Percentiles rank a stretch among this genome's conserved stretches.
phyloP scores from a whole-genome alignment of 2,113 vertebrate genomes.

The Hippocampus zosterae region DNA sequence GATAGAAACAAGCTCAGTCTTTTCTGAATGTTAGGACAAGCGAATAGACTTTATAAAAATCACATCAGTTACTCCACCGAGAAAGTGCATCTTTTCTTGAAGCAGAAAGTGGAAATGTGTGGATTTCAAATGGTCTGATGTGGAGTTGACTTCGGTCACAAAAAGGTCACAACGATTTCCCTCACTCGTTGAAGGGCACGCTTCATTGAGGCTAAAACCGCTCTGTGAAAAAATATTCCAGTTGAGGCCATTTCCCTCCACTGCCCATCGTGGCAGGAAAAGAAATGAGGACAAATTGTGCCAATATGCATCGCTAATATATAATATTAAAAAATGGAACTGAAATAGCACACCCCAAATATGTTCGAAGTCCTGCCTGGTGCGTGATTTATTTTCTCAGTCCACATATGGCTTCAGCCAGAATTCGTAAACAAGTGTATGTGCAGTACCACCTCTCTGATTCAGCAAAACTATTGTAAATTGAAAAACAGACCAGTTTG shows the following conservation, averaged over 20 bases:
- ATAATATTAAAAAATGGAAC: slow-evolving; percentile 16
- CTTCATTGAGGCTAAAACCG: slow-evolving; percentile 63
- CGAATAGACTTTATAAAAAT: slow-evolving; percentile 36
- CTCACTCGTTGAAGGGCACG: slow-evolving; percentile 45
- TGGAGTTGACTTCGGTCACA: slow-evolving; percentile 45
- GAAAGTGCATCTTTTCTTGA: slow-evolving; percentile 25
- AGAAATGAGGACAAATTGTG: slow-evolving; percentile 34
- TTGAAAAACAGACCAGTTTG: slow-evolving; percentile 15
- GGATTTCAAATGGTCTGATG: slow-evolving; percentile 23
- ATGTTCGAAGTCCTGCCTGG: neutral
- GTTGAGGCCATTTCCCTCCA: slow-evolving; percentile 45
- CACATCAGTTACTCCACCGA: slow-evolving; percentile 40
- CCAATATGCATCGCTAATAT: slow-evolving; percentile 24
- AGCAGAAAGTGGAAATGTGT: slow-evolving; percentile 32
- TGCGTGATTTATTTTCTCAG: slow-evolving; percentile 27
- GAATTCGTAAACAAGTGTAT: neutral
- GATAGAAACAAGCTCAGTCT: slow-evolving; percentile 60
- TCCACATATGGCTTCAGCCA: slow-evolving; percentile 3
- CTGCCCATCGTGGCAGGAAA: slow-evolving; percentile 25
- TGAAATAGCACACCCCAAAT: slow-evolving; percentile 12
- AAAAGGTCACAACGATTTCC: slow-evolving; percentile 59
- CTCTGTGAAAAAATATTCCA: slow-evolving; percentile 50
- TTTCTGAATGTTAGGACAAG: slow-evolving; percentile 48
- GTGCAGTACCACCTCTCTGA: neutral
- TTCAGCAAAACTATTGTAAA: neutral